These are phyloP conservation scores for Eupsilia transversa DNA, from an alignment of 2,888 invertebrate genomes.

Conservation along the genomic window DNA sequence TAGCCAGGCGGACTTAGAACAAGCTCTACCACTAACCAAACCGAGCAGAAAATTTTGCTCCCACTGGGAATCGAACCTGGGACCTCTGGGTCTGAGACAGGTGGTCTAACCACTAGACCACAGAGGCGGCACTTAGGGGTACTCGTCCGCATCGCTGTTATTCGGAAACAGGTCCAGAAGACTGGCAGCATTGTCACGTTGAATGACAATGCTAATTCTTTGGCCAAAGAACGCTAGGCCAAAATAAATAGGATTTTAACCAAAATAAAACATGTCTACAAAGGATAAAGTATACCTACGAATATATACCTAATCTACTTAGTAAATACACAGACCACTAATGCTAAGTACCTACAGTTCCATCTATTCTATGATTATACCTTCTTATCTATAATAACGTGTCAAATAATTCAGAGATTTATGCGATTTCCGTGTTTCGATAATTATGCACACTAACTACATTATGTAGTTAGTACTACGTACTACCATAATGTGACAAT, in stretches of 20 bases:
- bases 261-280: background rate
- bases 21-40: too few species aligned
- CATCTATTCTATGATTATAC: conserved; percentile 3
- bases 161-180: background rate
- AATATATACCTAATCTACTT: background rate
- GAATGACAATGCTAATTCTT: background rate
- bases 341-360: background rate
- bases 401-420: conserved; percentile 7
- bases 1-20: too few species aligned
- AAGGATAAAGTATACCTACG: background rate
- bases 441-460: conserved; percentile 23
- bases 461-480: too few species aligned
- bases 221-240: background rate
- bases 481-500: background rate
- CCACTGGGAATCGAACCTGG: too few species aligned
- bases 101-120: too few species aligned
- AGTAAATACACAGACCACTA: too few species aligned
- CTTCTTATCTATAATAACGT: conserved; percentile 20
- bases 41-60: too few species aligned
- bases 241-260: background rate
- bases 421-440: conserved; percentile 32
- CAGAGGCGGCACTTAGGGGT: too few species aligned
- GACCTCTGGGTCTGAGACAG: too few species aligned
- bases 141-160: too few species aligned
- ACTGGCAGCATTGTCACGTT: background rate